phyloP scores from a whole-genome alignment of 2,888 invertebrate genomes.

The Lasioglossum figueresi region DNA sequence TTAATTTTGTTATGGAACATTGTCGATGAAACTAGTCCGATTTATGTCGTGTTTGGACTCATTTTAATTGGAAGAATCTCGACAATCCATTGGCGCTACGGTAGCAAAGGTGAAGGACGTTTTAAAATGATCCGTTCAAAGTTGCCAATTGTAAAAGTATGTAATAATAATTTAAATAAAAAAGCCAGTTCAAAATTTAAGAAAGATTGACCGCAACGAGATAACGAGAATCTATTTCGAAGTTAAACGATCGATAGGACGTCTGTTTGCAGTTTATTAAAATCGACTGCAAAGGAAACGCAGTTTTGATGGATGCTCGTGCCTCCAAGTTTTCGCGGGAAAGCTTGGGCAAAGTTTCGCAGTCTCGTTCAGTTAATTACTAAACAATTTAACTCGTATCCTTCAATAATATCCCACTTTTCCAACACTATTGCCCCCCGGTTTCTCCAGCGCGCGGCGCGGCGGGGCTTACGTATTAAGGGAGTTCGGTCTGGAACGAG shows the following conservation, averaged over 20 bases:
- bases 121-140: too few relatives aligned
- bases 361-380: neutral
- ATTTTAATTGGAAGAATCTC: neutral
- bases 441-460: neutral
- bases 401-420: neutral
- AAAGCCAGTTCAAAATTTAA: too few relatives aligned
- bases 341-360: neutral
- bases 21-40: neutral
- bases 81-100: neutral
- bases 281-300: neutral
- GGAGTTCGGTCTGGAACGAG: conserved; percentile 15
- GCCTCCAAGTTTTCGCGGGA: neutral
- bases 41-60: neutral
- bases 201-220: too few relatives aligned
- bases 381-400: neutral
- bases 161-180: too few relatives aligned
- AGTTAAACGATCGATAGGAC: neutral
- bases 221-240: neutral
- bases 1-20: neutral
- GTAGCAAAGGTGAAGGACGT: too few relatives aligned
- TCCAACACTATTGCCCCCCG: neutral
- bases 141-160: too few relatives aligned
- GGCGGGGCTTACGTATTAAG: conserved; percentile 6
- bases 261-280: neutral
- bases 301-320: neutral